Base-by-base conservation (phyloP, 1,140 invertebrate species). In the Leptoteleia sp. region DNA sequence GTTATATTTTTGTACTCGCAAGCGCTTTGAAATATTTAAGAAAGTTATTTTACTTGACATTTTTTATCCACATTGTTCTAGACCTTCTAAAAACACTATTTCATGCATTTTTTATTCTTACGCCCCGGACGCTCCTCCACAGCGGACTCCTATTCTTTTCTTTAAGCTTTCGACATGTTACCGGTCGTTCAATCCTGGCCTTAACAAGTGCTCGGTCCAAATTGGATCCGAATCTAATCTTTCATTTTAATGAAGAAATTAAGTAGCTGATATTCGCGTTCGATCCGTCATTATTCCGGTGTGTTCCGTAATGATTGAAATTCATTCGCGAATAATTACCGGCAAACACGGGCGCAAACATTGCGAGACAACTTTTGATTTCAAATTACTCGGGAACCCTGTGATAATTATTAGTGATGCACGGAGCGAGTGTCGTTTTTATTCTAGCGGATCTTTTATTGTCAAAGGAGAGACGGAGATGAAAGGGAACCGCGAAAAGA, bases 41-140 rank as follows among this genome's bases (percentile, higher is more conserved):
- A 38, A 29, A 22, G 22, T 37, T 70, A 6, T 52, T 61, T 71
- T 11, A 52, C 35, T 35, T 52, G 52, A 57, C 25, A 50, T 27
- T 42, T 52, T 61, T 71, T n/a, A n/a, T 43, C 19, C 9, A 0
- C 38, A 16, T 43, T 25, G 9, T 54, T 62, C 17, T 6, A 13
- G 11, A 9, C 37, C 8, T 38, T 57, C 22, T 19, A 33, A 61
- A 73, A 73, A 72, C 8, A 22, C 25, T 37, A 22, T 52, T 54
- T 37, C 57, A 31, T 59, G 42, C 48, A 70, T 70, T 59, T 61
- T 61, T 71, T 52, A 71, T 61, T 50, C n/a, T 1, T 35, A 31
- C 47, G 35, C 31, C 45, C 12, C n/a, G 45, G 13, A 54, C 31
- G 57, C 48, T 64, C 59, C 47, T 17, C 38, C 12, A 38, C 40